Conservation (phyloP, 2,797 vertebrate genomes). For the Monodelphis domestica region DNA sequence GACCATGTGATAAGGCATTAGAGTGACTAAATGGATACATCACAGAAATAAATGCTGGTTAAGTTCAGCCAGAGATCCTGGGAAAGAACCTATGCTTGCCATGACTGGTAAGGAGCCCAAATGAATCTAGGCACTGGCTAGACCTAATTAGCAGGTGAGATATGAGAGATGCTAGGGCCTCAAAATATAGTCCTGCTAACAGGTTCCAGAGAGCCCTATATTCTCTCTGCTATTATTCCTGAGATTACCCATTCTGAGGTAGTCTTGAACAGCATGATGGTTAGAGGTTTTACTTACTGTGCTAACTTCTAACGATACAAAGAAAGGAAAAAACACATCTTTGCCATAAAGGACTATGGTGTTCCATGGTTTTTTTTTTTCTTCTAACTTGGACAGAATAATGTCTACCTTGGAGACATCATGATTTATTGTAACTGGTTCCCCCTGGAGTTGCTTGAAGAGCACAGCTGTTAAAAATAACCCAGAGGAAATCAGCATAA, state of each 20-base stretch:
- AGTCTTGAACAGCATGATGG: neutral
- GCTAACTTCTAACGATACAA: too few relatives aligned
- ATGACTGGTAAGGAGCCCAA: neutral
- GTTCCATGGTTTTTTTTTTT: neutral
- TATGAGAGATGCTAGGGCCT: neutral
- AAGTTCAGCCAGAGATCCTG: neutral
- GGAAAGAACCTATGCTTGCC: neutral
- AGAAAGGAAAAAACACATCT: too few relatives aligned
- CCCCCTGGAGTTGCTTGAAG: accelerated
- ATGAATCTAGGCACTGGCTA: neutral
- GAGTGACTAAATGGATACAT: neutral
- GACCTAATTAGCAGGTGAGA: neutral
- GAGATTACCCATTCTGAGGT: neutral
- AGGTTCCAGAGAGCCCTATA: neutral
- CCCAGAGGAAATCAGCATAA: neutral
- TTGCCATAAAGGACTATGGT: neutral
- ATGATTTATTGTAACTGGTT: accelerated
- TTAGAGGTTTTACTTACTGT: neutral
- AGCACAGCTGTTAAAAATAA: neutral
- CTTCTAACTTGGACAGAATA: neutral
- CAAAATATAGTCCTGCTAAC: neutral
- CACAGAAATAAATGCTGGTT: neutral
- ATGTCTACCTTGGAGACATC: neutral
- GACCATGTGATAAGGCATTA: neutral
- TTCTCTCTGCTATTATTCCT: neutral